Evolutionary conservation across 2,113 vertebrate genomes (phyloP).

Genomic region (Otolemur garnettii): DNA sequence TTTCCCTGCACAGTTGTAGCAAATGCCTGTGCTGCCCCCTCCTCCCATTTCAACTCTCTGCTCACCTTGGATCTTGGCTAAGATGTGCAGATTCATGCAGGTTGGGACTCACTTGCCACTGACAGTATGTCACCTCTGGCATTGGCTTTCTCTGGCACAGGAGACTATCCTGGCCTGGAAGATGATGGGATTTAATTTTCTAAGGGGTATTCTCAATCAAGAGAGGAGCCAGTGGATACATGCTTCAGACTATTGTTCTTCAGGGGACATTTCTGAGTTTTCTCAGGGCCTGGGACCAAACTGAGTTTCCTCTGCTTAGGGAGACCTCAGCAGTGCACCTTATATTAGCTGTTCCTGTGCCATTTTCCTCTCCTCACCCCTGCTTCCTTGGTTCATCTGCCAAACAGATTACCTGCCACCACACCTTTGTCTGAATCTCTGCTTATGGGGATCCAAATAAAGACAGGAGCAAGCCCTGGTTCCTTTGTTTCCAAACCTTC

Average conservation of each 20-base stretch:
- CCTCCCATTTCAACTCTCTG: neutral
- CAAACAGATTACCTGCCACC: neutral
- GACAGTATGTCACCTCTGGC: neutral
- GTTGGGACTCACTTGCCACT: neutral
- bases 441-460: neutral
- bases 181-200: neutral
- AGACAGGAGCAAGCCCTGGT: neutral
- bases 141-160: neutral
- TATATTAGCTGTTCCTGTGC: neutral
- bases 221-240: neutral
- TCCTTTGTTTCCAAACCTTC: neutral
- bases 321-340: neutral
- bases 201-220: no score
- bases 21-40: neutral
- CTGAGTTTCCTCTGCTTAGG: neutral
- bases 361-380: neutral
- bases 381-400: neutral
- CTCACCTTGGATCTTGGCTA: neutral
- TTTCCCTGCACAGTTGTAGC: neutral
- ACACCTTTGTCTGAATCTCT: neutral
- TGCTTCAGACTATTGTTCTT: neutral
- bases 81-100: rapidly evolving
- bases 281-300: neutral
- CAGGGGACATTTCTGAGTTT: neutral
- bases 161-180: neutral